These are phyloP conservation scores for Euzetes globulus DNA, from an alignment of 2,888 invertebrate species.

Conservation along the genomic window DNA sequence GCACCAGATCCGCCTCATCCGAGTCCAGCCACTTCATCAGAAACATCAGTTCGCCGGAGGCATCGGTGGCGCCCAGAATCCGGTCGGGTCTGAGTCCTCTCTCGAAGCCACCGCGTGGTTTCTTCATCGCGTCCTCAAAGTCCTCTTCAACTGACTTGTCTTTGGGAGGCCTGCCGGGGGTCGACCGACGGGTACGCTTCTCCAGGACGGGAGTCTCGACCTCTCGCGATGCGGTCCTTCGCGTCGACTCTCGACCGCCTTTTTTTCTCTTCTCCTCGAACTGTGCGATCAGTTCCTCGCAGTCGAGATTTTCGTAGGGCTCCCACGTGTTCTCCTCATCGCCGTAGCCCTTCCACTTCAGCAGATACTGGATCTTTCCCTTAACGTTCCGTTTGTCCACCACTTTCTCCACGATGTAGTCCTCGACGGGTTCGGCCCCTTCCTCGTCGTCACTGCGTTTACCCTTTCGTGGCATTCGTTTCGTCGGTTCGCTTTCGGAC, in stretches of 20 bases:
- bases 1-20: conserved; percentile 28
- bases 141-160: conserved; percentile 10
- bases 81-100: conserved; percentile 21
- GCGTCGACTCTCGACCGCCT: background rate
- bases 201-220: background rate
- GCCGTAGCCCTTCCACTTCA: conserved; percentile 18
- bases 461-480: background rate
- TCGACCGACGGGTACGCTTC: conserved; percentile 1
- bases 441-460: background rate
- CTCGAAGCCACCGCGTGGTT: conserved; percentile 14
- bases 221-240: background rate
- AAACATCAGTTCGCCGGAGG: conserved; percentile 25
- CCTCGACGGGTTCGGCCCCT: background rate
- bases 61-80: conserved; percentile 15
- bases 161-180: background rate
- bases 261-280: conserved; percentile 2
- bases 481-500: background rate
- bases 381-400: conserved; percentile 21
- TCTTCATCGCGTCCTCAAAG: conserved; percentile 21
- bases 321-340: conserved; percentile 29
- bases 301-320: conserved; percentile 21
- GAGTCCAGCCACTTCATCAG: conserved; percentile 25
- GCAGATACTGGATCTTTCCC: conserved; percentile 16
- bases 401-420: conserved; percentile 19
- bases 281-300: background rate